Percentiles rank a stretch among this genome's conserved stretches.
Evolutionary conservation across 2,888 invertebrate species (phyloP).

Genomic region (Trachelus iudaicus): DNA sequence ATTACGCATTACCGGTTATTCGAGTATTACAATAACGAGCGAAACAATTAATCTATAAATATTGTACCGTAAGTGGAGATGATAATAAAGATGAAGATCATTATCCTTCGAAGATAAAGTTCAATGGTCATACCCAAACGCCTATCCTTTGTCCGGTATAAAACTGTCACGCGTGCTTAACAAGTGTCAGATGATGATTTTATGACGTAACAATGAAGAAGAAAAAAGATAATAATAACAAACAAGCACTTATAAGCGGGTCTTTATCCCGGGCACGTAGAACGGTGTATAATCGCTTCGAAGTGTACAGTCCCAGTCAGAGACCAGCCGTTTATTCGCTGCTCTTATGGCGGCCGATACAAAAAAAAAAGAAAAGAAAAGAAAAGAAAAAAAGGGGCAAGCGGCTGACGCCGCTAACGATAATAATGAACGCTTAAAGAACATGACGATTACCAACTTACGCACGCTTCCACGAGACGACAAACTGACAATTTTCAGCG

Average conservation of each 20-base stretch:
- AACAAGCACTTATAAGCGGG: background rate
- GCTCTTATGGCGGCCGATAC: conserved; percentile 1
- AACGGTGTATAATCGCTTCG: background rate
- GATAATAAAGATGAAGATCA: conserved; percentile 54
- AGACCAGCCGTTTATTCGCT: background rate
- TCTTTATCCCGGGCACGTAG: background rate
- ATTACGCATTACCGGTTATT: conserved; percentile 37
- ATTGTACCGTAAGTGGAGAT: conserved; percentile 58
- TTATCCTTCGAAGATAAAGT: conserved; percentile 48
- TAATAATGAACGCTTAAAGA: conserved; percentile 34
- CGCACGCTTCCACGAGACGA: conserved; percentile 39
- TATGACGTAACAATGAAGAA: background rate
- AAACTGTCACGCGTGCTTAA: background rate
- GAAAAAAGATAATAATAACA: background rate
- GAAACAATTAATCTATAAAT: conserved; percentile 59
- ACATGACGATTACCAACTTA: conserved; percentile 45
- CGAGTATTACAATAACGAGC: conserved; percentile 52
- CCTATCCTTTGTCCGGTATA: background rate
- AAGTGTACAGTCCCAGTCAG: background rate
- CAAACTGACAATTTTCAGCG: conserved; percentile 54
- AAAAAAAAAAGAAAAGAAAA: background rate
- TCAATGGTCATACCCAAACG: background rate
- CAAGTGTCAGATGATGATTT: background rate
- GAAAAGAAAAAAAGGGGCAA: conserved; percentile 2
- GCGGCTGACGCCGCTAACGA: conserved; percentile 13